Evolutionary conservation across 2,797 vertebrate species (phyloP), one percentile per base, ranked within the genome.

Genomic region (Heteromormyrus szaboi): DNA sequence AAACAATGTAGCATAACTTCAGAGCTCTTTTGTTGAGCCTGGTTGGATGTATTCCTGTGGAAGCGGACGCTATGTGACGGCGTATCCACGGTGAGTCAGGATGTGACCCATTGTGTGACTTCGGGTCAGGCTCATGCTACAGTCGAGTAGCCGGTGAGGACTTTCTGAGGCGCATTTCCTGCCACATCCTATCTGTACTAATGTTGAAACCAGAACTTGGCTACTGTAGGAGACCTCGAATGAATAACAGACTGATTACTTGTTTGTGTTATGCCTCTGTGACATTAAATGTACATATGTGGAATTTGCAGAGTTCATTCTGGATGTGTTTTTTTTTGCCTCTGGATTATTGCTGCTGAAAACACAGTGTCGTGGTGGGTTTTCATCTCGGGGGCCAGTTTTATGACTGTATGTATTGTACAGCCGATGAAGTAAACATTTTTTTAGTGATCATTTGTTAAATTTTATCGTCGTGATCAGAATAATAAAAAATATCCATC

Each of bases 381-480:
- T 96, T 96, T 95, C 94, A 96, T 95, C 94, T 94, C 94, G 95
- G 96, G 94, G 96, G 44, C 96, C 97, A 98, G 96, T 98, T 98
- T 96, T 97, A 97, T 94, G 96, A 96, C 93, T 97, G 96, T 97
- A 96, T 97, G 96, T 97, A 97, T 96, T 99, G 97, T 98, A 98
- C 97, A 98, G 97, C 96, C 97, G 95, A 97, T 96, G 95, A 88
- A 97, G 96, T 96, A 96, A 96, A 96, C 97, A 95, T 65, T 88
- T 99, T 97, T 96, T 91, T 97, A 97, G 97, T 98, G 97, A 98
- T 95, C 96, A 97, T 97, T 98, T 97, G 98, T 98, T 98, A 97
- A 96, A 97, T 97, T 98, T 97, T 97, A 97, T 97, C 97, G 98
- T 99, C 96, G 97, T 99, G 98, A 95, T 96, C 95, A 96, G 97